Evolutionary conservation across 2,113 vertebrate genomes (phyloP), one percentile per base, ranked within the genome.

Genomic region (Eulacestoma nigropectus): DNA sequence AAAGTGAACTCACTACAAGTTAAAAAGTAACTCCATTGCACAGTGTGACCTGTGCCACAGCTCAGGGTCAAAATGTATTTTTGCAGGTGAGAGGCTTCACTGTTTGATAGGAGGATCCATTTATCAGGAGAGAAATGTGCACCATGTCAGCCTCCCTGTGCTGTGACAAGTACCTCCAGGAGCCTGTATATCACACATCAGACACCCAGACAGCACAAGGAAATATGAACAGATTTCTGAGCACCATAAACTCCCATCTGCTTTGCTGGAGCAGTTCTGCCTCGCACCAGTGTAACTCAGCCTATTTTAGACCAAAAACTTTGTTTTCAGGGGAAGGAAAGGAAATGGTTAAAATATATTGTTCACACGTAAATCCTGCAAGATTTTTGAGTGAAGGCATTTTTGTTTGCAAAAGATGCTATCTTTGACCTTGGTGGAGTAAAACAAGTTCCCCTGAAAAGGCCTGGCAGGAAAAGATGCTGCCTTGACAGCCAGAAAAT

Each of bases 351-450:
- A 92, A 91, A 83, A 84, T 26, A 35, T 1, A 32, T 47, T 4
- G 26, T 56, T 82, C 26, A 20, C 19, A 80, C 89, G 50, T 50
- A 73, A 91, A 96, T 52, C 60, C 63, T 52, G 22, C 27, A 29
- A 67, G 53, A 37, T 47, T 84, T 89, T 64, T 72, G 85, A 94
- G 85, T 7, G 60, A 87, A 72, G 60, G 83, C 37, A 19, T n/a
- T n/a, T n/a, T n/a, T 11, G 32, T 82, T 95, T 95, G 92, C 47
- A 86, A 64, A 78, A 94, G 92, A 96, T 76, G 86, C 33, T 94
- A 33, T 86, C 90, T 90, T 94, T 93, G 90, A 97, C 92, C 96
- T 95, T 89, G 90, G 49, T 72, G 73, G 90, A 94, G 88, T 95
- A 93, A 90, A 94, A 92, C 88, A 95, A 78, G 83, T n/a, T 59